Conservation (phyloP, 2,888 invertebrate genomes). For the Dasypolia templi region DNA sequence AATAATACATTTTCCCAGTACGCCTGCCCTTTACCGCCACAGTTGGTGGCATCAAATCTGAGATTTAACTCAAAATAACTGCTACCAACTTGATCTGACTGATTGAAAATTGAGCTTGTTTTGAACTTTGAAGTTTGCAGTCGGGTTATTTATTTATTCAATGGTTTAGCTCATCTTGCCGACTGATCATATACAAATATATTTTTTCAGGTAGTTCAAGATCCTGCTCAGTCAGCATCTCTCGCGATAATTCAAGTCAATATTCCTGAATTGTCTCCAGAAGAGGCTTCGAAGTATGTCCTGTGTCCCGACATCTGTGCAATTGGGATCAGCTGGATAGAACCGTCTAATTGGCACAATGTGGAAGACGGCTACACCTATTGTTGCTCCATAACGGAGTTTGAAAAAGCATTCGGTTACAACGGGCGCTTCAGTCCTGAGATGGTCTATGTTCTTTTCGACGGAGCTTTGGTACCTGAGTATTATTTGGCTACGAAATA, state of each 20-base stretch:
- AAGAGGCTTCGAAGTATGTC: conserved; percentile 61
- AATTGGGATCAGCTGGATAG: conserved; percentile 72
- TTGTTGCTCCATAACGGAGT: conserved; percentile 75
- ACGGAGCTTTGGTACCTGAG: conserved; percentile 2
- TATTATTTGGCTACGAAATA: conserved; percentile 3
- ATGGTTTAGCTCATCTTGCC: not conserved
- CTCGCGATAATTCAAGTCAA: conserved; percentile 81
- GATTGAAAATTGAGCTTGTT: not conserved
- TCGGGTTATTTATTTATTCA: not conserved
- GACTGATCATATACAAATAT: not conserved
- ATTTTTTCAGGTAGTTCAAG: conserved; percentile 76
- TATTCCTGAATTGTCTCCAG: conserved; percentile 70
- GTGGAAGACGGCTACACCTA: conserved; percentile 73
- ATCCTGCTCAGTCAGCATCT: conserved; percentile 65
- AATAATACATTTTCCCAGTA: too few relatives aligned
- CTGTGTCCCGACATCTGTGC: conserved; percentile 76
- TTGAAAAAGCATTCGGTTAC: conserved; percentile 70
- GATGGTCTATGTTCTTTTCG: conserved; percentile 27
- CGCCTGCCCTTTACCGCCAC: too few relatives aligned
- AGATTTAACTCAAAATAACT: not conserved
- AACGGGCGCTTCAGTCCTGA: conserved; percentile 58
- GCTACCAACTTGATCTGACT: not conserved
- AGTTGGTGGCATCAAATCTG: not conserved
- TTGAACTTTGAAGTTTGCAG: not conserved
- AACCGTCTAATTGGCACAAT: conserved; percentile 69